Base-by-base conservation (phyloP, 2,113 vertebrate species). In the Amphiprion percula region DNA sequence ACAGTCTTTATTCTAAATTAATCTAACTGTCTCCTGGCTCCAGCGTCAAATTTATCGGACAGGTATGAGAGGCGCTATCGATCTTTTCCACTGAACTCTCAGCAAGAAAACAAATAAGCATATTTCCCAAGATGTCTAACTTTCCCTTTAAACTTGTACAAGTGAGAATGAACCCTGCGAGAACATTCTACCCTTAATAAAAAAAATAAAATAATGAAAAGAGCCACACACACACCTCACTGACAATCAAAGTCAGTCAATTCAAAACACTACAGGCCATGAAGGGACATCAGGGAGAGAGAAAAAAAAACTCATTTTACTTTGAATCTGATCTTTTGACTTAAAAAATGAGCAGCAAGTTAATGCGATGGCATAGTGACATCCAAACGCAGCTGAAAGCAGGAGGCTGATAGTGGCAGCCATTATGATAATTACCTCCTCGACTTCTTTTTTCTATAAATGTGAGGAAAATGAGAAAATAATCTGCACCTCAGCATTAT, bases 381-480 rank as follows among this genome's bases (percentile, higher is more conserved):
- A 65, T 55, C 28, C 21, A 19, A 71, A 68, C 28, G 33, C 41
- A 11, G 66, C 66, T n/a, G 54, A 65, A 70, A 54, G 58, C 77
- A 64, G 72, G 56, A 1, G 74, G 33, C 52, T 60, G 56, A 71
- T 28, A 74, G 61, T 37, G 61, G 61, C 66, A 52, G 59, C 33
- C 30, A 52, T 80, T 77, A 67, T 74, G 17, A 80, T 73, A 74
- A 87, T 73, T 67, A 28, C 37, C 11, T 49, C 52, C 59, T 83
- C 49, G 24, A 49, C 30, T 70, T 62, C 7, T 68, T 76, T 77
- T 68, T 74, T 62, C 61, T 47, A 12, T 55, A 37, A 78, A 86
- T 72, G 75, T 73, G 73, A 70, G 28, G 10, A 44, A 56, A 39
- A 73, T 54, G 26, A 77, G 63, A 73, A 67, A 74, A 68, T 52